These are phyloP conservation scores for Coracopsis vasa DNA, from an alignment of 2,113 vertebrate species.

Conservation along the genomic window DNA sequence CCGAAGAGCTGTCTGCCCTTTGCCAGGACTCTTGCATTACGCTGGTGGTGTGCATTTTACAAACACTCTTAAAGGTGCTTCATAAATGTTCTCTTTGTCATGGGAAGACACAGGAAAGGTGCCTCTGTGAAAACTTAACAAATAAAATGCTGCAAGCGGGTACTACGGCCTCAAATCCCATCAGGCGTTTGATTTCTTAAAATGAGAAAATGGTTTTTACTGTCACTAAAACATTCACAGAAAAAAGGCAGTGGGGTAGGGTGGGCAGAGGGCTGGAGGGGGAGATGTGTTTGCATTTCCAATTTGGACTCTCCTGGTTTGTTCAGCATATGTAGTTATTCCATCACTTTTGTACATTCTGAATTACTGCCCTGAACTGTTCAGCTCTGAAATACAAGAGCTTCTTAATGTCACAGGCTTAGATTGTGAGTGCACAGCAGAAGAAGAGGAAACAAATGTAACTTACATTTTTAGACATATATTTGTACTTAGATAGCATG, in stretches of 20 bases:
- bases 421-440: not conserved
- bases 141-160: not conserved
- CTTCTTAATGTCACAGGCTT: not conserved
- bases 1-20: not conserved
- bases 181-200: not conserved
- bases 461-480: not conserved
- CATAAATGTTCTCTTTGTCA: not conserved
- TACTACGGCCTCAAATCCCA: not conserved
- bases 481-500: rapidly evolving
- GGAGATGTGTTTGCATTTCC: not conserved
- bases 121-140: not conserved
- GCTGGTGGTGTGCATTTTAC: not conserved
- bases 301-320: not conserved
- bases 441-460: not conserved
- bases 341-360: not conserved
- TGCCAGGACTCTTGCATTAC: not conserved
- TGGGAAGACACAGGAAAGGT: not conserved
- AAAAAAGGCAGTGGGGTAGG: not conserved
- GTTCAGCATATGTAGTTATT: not conserved
- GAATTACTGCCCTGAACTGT: not conserved
- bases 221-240: not conserved
- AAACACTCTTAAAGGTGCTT: not conserved
- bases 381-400: not conserved
- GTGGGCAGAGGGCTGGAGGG: not conserved
- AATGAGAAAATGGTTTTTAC: not conserved